Evolutionary conservation across 2,888 invertebrate species (phyloP), one percentile per base, ranked within the genome.

Genomic region (Esperia sulphurella): DNA sequence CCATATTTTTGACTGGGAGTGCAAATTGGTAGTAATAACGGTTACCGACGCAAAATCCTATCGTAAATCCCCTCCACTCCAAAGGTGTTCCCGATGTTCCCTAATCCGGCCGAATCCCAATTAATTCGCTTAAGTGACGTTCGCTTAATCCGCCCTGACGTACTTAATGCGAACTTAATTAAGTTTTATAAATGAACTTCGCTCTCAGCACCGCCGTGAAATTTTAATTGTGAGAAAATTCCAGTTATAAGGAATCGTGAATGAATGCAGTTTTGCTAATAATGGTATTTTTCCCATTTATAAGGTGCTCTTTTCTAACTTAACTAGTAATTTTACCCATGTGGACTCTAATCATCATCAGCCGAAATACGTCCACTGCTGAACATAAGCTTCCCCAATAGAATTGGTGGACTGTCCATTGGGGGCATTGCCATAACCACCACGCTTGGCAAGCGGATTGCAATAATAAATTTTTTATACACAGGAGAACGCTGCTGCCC

Each of bases 91-190:
- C 68, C 43, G 14, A 14, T 43, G 43, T 14, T 31, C 76, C 70
- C 74, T 80, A 80, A 84, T 83, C 81, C 75, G 56, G 61, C 69
- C 71, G 69, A 77, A 82, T 83, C 82, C 78, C 71, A 71, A 77
- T 78, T 85, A 85, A 85, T 85, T 81, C 81, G 71, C 76, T 71
- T 71, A 77, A 79, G 79, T 76, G 78, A 75, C 78, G 78, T 71
- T 72, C 69, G 68, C 76, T 71, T 80, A 83, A 83, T 83, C 81
- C 79, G 61, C 65, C 69, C 77, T 71, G 80, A 78, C 79, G 78
- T 73, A 68, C 76, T 82, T 79, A 83, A 84, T 81, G 78, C 75
- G 71, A 73, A 79, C 76, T 82, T 83, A 83, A 84, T 85, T 84
- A 83, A 81, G 72, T 80, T 78, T 75, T 42, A 42, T 38, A 38